Evolutionary conservation across 2,888 invertebrate genomes (phyloP).

Genomic region (Agrilus mali): DNA sequence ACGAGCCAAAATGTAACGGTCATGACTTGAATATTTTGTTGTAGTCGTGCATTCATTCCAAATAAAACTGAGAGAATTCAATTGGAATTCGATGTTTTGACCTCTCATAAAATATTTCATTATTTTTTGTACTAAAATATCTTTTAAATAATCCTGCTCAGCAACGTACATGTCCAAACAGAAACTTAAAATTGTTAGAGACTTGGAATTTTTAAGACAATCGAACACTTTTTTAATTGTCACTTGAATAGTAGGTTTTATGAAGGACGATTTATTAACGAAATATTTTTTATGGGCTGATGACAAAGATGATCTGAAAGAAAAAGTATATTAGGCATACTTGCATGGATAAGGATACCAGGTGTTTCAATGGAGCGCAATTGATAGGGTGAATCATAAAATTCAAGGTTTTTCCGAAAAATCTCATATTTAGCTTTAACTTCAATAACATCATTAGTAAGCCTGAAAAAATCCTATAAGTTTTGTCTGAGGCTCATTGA

Average conservation of each 20-base stretch:
- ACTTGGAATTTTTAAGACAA: constrained; percentile 11
- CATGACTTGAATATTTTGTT: constrained; percentile 5
- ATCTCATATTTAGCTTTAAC: no score
- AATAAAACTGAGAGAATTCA: constrained; percentile 12
- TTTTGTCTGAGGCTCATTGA: no score
- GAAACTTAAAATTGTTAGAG: constrained; percentile 17
- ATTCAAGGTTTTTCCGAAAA: no score
- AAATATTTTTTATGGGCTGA: constrained; percentile 8
- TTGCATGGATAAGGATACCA: not conserved
- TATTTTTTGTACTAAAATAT: constrained; percentile 12
- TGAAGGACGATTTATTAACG: constrained; percentile 4
- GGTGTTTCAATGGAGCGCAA: no score
- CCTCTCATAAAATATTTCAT: constrained; percentile 15
- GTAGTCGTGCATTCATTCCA: constrained; percentile 14
- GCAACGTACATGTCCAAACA: constrained; percentile 16
- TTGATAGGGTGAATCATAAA: no score
- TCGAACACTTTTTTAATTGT: constrained; percentile 13
- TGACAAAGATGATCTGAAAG: no score
- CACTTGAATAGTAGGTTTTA: constrained; percentile 4
- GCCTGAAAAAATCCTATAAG: no score
- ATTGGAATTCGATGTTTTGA: constrained; percentile 12
- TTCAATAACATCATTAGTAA: no score
- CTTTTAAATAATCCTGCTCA: constrained; percentile 8
- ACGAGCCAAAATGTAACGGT: constrained; percentile 19
- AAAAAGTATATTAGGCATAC: no score